Base-by-base conservation (phyloP, 2,888 invertebrate species). In the Euplagia quadripunctaria region DNA sequence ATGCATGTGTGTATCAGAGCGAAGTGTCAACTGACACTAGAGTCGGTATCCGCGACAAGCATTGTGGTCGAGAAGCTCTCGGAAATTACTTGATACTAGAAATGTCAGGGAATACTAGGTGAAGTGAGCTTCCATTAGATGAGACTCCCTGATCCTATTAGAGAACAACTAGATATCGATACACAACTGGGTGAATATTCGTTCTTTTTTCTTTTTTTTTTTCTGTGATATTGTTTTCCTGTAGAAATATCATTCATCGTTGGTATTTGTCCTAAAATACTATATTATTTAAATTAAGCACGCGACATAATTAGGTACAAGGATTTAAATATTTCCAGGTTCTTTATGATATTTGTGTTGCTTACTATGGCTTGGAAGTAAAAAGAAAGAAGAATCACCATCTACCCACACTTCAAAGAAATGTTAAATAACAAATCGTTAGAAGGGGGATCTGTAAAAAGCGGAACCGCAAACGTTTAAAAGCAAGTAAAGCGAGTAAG, bases 11-110 rank as follows among this genome's bases (percentile, higher is more conserved):
- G 71, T 14, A 41, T 41, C 9, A 46, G 42, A 20, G 16, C 43
- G n/a, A 68, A 55, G 46, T 68, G 72, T 68, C 68, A 72, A 31
- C 41, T 11, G 14, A 72, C 68, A 72, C 64, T 46, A 43, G 46
- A 43, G 68, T 49, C 68, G 20, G 20, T 64, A 42, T 42, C 16
- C 51, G 52, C 31, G 64, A 64, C 52, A 64, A 31, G 51, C 52
- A 64, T 72, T 68, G 72, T 68, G 43, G 64, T 20, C 43, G 63
- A 68, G 61, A 63, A 43, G 31, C 63, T 63, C 51, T 67, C 67
- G 67, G 68, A 72, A 64, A 72, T 43, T n/a, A 52, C 12, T 43
- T 43, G 68, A 68, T 64, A 64, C 64, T 42, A 51, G 42, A 51
- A 49, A 68, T 43, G 52, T 72, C 51, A 51, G 41, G 51, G 49